Evolutionary conservation across 2,797 vertebrate species (phyloP).

Genomic region (Poecilia wingei): DNA sequence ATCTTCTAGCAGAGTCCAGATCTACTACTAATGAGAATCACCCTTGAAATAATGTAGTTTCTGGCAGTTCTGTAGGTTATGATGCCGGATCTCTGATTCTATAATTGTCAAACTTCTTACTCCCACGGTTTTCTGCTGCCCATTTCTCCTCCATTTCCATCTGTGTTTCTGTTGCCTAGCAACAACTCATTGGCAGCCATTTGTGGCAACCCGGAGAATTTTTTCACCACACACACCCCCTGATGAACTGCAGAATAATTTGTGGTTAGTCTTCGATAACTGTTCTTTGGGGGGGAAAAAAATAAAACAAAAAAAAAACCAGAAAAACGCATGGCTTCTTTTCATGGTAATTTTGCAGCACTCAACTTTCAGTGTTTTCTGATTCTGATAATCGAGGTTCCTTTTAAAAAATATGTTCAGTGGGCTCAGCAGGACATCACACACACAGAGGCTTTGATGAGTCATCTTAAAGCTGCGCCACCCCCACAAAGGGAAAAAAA

Average conservation of each 20-base stretch:
- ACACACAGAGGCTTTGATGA: slow-evolving; percentile 30
- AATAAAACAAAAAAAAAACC: too few species aligned
- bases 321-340: not conserved
- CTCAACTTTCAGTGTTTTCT: not conserved
- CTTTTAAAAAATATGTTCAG: not conserved
- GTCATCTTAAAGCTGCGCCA: slow-evolving; percentile 33
- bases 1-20: not conserved
- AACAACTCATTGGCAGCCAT: slow-evolving; percentile 61
- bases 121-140: slow-evolving; percentile 59
- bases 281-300: too few species aligned
- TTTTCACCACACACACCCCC: slow-evolving; percentile 21
- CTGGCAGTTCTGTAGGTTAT: not conserved
- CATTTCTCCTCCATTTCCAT: slow-evolving; percentile 47
- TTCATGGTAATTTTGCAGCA: not conserved
- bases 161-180: slow-evolving; percentile 68
- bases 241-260: not conserved
- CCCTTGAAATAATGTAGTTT: not conserved
- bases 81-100: not conserved
- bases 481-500: slow-evolving; percentile 18
- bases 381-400: not conserved
- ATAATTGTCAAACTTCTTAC: slow-evolving; percentile 24
- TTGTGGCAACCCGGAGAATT: slow-evolving; percentile 38
- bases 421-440: slow-evolving; percentile 20
- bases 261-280: not conserved
- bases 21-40: not conserved